Conservation (phyloP, 2,797 vertebrate species). For the Mallotus villosus region DNA sequence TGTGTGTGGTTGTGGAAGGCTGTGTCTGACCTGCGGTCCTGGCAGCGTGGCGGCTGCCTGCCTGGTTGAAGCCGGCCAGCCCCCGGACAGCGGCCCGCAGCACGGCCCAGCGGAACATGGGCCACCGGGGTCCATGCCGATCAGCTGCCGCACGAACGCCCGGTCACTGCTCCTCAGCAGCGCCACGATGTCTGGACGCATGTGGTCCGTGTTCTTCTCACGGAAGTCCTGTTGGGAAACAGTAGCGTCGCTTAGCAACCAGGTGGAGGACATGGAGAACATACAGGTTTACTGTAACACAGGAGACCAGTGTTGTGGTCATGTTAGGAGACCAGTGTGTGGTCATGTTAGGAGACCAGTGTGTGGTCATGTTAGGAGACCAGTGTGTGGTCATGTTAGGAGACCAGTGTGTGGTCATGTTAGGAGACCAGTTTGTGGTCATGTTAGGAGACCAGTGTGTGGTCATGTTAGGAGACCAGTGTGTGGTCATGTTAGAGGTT, state of each 20-base stretch:
- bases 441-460: neutral
- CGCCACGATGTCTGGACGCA: conserved; percentile 95
- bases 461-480: neutral
- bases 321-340: too few relatives aligned
- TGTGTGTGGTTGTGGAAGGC: neutral
- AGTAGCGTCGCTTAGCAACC: too few relatives aligned
- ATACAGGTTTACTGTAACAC: too few relatives aligned
- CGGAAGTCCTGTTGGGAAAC: conserved; percentile 85
- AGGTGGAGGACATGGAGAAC: too few relatives aligned
- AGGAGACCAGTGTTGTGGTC: too few relatives aligned
- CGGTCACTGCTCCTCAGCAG: conserved; percentile 92
- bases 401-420: too few relatives aligned
- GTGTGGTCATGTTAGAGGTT: neutral
- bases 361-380: too few relatives aligned
- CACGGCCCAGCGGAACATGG: conserved; percentile 95
- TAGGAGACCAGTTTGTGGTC: neutral
- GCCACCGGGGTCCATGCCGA: conserved; percentile 97
- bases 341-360: too few relatives aligned
- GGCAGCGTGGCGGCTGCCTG: conserved; percentile 81
- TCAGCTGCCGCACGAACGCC: conserved; percentile 89
- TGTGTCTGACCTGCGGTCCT: conserved; percentile 77
- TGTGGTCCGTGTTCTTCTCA: conserved; percentile 98
- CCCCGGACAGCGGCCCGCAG: conserved; percentile 85
- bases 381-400: too few relatives aligned
- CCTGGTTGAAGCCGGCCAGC: conserved; percentile 89